These are phyloP conservation scores for Meles meles DNA, from an alignment of 2,113 vertebrate genomes.

Conservation along the genomic window DNA sequence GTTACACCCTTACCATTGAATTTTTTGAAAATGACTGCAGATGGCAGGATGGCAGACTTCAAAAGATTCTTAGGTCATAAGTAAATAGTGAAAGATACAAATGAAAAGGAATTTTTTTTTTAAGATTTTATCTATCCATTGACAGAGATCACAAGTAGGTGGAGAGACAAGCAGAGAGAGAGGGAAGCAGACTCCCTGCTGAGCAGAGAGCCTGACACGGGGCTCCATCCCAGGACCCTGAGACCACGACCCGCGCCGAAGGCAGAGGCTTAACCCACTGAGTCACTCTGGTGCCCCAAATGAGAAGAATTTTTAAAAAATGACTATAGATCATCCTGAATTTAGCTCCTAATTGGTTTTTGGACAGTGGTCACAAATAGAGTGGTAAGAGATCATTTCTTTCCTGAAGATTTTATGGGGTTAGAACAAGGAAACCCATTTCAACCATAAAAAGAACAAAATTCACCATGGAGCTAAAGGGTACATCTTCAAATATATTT, in stretches of 20 bases:
- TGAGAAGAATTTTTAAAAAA: neutral
- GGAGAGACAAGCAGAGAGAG: too few relatives aligned
- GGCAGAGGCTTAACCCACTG: too few relatives aligned
- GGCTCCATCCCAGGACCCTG: too few relatives aligned
- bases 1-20: neutral
- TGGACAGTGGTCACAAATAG: neutral
- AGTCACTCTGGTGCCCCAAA: too few relatives aligned
- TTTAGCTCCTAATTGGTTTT: neutral
- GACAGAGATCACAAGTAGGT: too few relatives aligned
- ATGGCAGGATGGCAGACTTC: neutral
- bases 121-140: too few relatives aligned
- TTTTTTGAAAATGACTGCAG: neutral
- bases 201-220: too few relatives aligned
- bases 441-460: neutral
- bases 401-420: neutral
- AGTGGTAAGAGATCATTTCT: neutral
- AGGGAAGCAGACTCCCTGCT: too few relatives aligned
- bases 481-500: neutral
- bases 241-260: too few relatives aligned
- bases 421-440: neutral
- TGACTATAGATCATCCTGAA: neutral
- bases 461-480: neutral
- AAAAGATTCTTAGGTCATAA: neutral
- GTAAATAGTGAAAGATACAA: conserved; percentile 6
- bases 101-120: neutral